A percentile compares a stretch with the other conserved stretches of the same genome.
Evolutionary conservation across 2,797 vertebrate genomes (phyloP).

Genomic region (Scyliorhinus canicula): DNA sequence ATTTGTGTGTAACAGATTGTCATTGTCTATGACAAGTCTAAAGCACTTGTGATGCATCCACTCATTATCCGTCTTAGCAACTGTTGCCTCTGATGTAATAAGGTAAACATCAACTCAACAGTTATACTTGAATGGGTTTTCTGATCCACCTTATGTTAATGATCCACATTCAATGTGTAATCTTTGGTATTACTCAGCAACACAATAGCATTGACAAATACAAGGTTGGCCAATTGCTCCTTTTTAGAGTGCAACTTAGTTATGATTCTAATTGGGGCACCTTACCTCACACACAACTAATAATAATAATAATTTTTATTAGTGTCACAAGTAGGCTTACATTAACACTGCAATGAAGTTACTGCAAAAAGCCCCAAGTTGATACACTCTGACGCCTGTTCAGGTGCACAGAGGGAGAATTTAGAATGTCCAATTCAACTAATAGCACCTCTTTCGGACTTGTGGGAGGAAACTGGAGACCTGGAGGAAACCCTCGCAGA

Average conservation of each 20-base stretch:
- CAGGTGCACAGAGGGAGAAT: too few species aligned
- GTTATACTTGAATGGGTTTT: background rate
- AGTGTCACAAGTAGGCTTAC: too few species aligned
- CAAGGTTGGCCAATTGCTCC: background rate
- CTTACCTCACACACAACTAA: background rate
- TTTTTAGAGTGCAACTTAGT: background rate
- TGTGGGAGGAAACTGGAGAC: too few species aligned
- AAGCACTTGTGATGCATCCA: background rate
- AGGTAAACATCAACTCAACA: background rate
- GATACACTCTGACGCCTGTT: too few species aligned
- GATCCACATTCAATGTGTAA: background rate
- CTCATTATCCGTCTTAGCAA: background rate
- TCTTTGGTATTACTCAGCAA: background rate
- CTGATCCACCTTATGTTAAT: constrained; percentile 19
- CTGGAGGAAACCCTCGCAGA: too few species aligned
- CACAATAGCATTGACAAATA: background rate
- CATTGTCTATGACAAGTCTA: background rate
- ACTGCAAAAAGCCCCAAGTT: too few species aligned
- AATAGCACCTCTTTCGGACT: too few species aligned
- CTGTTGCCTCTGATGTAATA: background rate
- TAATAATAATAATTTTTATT: too few species aligned
- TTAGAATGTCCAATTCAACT: too few species aligned
- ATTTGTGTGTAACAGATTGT: background rate
- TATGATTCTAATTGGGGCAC: background rate
- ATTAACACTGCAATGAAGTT: too few species aligned